Evolutionary conservation across 2,888 invertebrate species (phyloP).

Genomic region (Stramonita haemastoma): DNA sequence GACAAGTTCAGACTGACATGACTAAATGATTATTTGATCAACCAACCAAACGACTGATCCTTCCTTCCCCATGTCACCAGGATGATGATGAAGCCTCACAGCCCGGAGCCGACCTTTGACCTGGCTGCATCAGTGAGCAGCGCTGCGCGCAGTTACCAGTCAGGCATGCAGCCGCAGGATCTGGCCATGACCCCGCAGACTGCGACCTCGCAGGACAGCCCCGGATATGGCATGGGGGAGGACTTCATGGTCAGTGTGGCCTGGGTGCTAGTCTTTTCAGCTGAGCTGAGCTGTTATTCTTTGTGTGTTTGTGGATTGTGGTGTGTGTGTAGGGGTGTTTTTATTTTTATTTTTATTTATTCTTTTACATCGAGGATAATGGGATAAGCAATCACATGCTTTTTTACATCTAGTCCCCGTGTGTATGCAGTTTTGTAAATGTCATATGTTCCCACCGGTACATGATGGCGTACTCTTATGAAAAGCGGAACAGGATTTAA

Average conservation of each 20-base stretch:
- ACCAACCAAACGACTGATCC: background rate
- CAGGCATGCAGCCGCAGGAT: slow-evolving; percentile 34
- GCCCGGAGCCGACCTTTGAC: slow-evolving; percentile 60
- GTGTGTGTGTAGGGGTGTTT: no score
- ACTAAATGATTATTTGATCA: background rate
- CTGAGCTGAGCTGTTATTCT: no score
- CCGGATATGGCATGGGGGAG: slow-evolving; percentile 59
- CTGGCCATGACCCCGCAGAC: slow-evolving; percentile 39
- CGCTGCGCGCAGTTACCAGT: slow-evolving; percentile 23
- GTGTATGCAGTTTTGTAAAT: background rate
- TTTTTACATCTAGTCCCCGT: background rate
- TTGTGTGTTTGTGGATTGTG: no score
- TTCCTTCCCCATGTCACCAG: slow-evolving; percentile 47
- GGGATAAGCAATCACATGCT: background rate
- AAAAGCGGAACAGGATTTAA: no score
- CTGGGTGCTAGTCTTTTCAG: no score
- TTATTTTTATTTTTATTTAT: no score
- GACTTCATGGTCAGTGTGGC: slow-evolving; percentile 58
- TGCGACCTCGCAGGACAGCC: slow-evolving; percentile 53
- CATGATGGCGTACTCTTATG: no score
- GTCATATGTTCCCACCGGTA: no score
- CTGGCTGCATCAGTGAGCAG: slow-evolving; percentile 53
- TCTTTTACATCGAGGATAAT: no score
- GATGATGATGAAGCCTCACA: slow-evolving; percentile 59
- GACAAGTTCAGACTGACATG: background rate